Evolutionary conservation across 1,140 invertebrate species (phyloP).

Genomic region (Lasioglossum albipes): DNA sequence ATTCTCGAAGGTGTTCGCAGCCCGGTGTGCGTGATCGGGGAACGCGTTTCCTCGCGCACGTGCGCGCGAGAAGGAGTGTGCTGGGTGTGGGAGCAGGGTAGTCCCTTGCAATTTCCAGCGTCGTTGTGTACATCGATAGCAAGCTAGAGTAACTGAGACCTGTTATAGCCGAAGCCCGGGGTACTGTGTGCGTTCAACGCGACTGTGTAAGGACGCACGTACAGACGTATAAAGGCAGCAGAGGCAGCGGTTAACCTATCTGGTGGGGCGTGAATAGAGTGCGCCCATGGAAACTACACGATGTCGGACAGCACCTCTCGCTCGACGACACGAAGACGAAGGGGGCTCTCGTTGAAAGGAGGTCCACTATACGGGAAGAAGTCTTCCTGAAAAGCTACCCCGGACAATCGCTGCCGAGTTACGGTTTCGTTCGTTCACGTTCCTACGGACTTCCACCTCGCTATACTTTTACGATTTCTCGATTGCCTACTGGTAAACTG

Average conservation of each 20-base stretch:
- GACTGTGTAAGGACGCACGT: conserved; percentile 9
- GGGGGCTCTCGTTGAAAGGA: conserved; percentile 54
- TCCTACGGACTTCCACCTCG: no score
- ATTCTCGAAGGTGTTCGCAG: conserved; percentile 8
- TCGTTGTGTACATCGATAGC: conserved; percentile 60
- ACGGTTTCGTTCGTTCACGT: conserved; percentile 1
- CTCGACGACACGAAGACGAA: conserved; percentile 65
- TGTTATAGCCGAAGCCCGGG: conserved; percentile 32
- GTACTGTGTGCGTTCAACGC: background rate
- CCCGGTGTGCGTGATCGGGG: background rate
- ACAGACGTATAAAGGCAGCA: conserved; percentile 51
- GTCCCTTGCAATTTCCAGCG: conserved; percentile 63
- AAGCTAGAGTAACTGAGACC: conserved; percentile 13
- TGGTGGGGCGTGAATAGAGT: conserved; percentile 74
- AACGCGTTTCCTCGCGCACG: conserved; percentile 20
- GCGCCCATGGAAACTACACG: conserved; percentile 66
- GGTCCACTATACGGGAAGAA: conserved; percentile 5
- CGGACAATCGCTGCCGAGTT: conserved; percentile 22
- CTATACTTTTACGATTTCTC: conserved; percentile 6
- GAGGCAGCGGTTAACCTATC: conserved; percentile 72
- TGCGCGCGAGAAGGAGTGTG: background rate
- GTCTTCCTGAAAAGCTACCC: conserved; percentile 18
- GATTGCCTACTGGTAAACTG: background rate
- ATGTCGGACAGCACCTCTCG: conserved; percentile 69
- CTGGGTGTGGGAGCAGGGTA: background rate